Evolutionary conservation across 2,888 invertebrate species (phyloP), one percentile per base, ranked within the genome.

Genomic region (Bembecia ichneumoniformis): DNA sequence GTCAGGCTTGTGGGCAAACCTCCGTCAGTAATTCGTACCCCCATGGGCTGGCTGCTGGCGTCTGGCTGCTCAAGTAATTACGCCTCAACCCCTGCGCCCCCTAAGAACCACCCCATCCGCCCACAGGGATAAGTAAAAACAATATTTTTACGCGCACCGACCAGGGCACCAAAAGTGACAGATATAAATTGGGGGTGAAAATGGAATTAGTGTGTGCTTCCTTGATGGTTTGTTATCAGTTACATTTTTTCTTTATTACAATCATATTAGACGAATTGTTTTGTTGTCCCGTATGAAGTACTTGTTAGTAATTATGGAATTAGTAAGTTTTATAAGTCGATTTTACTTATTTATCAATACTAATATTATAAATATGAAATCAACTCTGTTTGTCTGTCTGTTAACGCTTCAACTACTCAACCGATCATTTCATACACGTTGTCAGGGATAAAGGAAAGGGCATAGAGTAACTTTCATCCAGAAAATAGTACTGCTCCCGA

Each of bases 51-150:
- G 49, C 52, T 47, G 71, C 55, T 52, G 64, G 66, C 72, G 76
- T 74, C 78, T 77, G 78, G 75, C 77, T 77, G 77, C 78, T 80
- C 78, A 79, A 82, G 83, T 84, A 84, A 86, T 86, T 83, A 84
- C 82, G 68, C 73, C 76, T 75, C 74, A 59, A 52, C 58, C 57
- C 58, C 51, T 50, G 51, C 66, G 63, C 58, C 61, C 58, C 62
- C 14, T 4, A 13, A n/a, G 20, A 34, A 16, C 65, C 59, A 54
- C 57, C 58, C 56, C 56, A 51, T 55, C 63, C 52, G 67, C 69
- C 70, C 59, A 58, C 55, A 62, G 71, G 82, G 82, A 82, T 84
- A 84, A 83, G 83, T 83, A 82, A 84, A 84, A 86, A 84, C 83
- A 84, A 83, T 86, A 84, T 86, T 84, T 84, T 83, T 83, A 80